Conservation (phyloP, 2,888 invertebrate species). For the Synergus umbraculus region DNA sequence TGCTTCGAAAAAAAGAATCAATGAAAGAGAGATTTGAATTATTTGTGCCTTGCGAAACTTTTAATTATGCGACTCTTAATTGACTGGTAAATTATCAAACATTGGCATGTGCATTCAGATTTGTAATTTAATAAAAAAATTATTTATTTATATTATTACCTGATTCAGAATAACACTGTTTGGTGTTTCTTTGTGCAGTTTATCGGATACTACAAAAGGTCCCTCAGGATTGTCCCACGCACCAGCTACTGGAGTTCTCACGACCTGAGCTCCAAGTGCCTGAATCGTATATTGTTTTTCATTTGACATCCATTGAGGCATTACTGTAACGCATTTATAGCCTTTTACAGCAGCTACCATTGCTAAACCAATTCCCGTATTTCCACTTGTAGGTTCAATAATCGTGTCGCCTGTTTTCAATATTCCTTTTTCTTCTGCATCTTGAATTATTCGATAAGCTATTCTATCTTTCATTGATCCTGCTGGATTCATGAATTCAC, state of each 20-base stretch:
- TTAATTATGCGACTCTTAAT: no score
- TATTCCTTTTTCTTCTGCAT: slow-evolving; percentile 92
- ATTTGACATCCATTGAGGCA: slow-evolving; percentile 99
- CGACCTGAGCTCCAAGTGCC: slow-evolving; percentile 96
- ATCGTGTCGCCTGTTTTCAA: slow-evolving; percentile 92
- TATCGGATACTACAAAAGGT: slow-evolving; percentile 92
- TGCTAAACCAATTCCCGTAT: slow-evolving; percentile 95
- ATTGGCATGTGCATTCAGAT: no score
- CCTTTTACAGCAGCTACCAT: slow-evolving; percentile 95
- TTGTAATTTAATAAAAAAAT: not conserved
- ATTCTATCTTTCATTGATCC: slow-evolving; percentile 98
- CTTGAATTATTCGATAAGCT: slow-evolving; percentile 94
- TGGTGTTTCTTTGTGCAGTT: slow-evolving; percentile 90
- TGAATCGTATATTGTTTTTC: slow-evolving; percentile 95
- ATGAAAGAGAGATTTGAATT: not conserved
- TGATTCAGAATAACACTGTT: slow-evolving; percentile 96
- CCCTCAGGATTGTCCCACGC: slow-evolving; percentile 92
- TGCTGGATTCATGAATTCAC: slow-evolving; percentile 98
- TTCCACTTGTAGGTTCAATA: slow-evolving; percentile 96
- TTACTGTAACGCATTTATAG: slow-evolving; percentile 97
- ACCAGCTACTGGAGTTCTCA: slow-evolving; percentile 96
- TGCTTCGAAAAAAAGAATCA: not conserved
- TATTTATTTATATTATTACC: slow-evolving; percentile 77
- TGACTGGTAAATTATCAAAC: no score
- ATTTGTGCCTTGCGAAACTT: no score